Conservation (phyloP, 2,113 vertebrate genomes). For the Pterocles orientalis region DNA sequence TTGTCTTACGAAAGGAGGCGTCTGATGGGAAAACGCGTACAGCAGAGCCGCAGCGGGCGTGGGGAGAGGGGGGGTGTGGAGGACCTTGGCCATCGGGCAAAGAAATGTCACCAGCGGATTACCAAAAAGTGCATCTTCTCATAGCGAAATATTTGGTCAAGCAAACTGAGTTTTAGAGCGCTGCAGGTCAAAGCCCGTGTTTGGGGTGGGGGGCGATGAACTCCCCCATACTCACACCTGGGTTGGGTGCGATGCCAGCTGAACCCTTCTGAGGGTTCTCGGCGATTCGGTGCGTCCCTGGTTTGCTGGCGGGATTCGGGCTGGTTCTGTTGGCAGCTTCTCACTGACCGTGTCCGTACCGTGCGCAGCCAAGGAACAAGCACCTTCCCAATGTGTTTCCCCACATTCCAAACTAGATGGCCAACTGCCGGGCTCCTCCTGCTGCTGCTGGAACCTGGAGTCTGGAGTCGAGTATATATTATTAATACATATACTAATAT, state of each 20-base stretch:
- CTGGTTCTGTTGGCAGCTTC: not conserved
- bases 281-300: too few relatives aligned
- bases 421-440: not conserved
- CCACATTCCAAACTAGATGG: not conserved
- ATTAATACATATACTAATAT: too few relatives aligned
- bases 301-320: not conserved
- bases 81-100: not conserved
- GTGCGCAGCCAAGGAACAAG: not conserved
- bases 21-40: not conserved
- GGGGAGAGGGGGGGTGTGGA: not conserved
- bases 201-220: too few relatives aligned
- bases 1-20: not conserved
- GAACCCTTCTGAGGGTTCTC: too few relatives aligned
- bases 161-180: not conserved
- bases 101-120: fast-evolving
- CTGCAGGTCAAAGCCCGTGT: not conserved
- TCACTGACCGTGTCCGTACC: not conserved
- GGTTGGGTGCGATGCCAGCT: too few relatives aligned
- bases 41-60: not conserved
- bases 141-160: not conserved
- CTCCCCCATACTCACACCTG: too few relatives aligned
- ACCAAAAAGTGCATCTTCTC: not conserved
- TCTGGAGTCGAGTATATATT: not conserved
- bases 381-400: too few relatives aligned
- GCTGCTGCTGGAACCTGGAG: not conserved